Conservation (phyloP, 2,888 invertebrate species). For the Rhyacophila evoluta region DNA sequence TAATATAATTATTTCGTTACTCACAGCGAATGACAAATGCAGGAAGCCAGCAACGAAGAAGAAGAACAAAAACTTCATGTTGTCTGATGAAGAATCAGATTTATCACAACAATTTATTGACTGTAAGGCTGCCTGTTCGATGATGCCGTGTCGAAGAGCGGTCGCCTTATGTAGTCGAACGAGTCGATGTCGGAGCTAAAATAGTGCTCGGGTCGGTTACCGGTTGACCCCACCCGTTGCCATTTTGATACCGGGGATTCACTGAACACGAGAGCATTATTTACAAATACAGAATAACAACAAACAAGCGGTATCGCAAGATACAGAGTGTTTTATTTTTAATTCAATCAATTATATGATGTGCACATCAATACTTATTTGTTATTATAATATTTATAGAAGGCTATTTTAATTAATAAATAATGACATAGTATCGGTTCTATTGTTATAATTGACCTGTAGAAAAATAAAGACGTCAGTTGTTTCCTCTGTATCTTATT, state of each 20-base stretch:
- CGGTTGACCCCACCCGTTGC: neutral
- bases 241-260: conserved; percentile 6
- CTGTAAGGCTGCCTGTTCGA: neutral
- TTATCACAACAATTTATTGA: neutral
- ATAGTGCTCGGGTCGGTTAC: neutral
- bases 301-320: neutral
- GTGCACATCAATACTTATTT: too few species aligned
- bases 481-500: too few species aligned
- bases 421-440: too few species aligned
- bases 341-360: too few species aligned
- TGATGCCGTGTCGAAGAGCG: neutral
- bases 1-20: too few species aligned
- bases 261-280: neutral
- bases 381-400: too few species aligned
- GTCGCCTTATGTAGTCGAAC: neutral
- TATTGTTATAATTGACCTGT: too few species aligned
- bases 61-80: conserved; percentile 8
- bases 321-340: neutral
- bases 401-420: too few species aligned
- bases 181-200: neutral
- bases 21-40: conserved; percentile 2
- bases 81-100: neutral
- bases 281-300: neutral
- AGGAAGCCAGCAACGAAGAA: neutral
- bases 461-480: too few species aligned